Evolutionary conservation across 2,888 invertebrate species (phyloP), one percentile per base, ranked within the genome.

Genomic region (Lacanobia wlatinum): DNA sequence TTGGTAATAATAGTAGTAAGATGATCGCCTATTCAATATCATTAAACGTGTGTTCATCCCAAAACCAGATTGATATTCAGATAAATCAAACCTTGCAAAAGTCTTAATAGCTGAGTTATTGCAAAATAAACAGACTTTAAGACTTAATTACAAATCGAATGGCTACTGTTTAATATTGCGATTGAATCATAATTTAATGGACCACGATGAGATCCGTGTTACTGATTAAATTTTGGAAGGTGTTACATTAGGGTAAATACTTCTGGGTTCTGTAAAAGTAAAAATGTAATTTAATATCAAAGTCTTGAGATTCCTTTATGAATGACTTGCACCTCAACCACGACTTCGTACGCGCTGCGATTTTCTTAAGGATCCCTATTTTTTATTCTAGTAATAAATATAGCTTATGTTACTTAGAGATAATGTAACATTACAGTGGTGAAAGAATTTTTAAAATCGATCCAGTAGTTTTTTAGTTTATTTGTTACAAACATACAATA

Each of bases 101-200:
- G 21, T 34, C 28, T 50, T 68, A 59, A 70, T 34, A 38, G 21
- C 7, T 18, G 34, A 43, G 8, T 34, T 34, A 52, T 70, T 76
- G 73, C 58, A 52, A 65, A 46, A 38, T 73, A 58, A 58, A 58
- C n/a, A 16, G 7, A 16, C 18, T 65, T 73, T n/a, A n/a, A n/a
- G n/a, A n/a, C n/a, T 76, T 70, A 76, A 73, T 73, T 73, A 56
- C 60, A 52, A 64, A 56, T 50, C 43, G 28, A 67, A 50, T 53
- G 50, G 60, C 73, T 68, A 55, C 78, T 69, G 69, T 74, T 58
- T 63, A 62, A 58, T 56, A 34, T 16, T 18, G 46, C n/a, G n/a
- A 60, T 61, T 68, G 48, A 43, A 56, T 58, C 40, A 28, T 34
- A 50, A 68, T 69, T 73, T 78, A 78, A 69, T 78, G 69, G 74